Evolutionary conservation across 2,888 invertebrate species (phyloP).

Genomic region (Eupithecia inturbata): DNA sequence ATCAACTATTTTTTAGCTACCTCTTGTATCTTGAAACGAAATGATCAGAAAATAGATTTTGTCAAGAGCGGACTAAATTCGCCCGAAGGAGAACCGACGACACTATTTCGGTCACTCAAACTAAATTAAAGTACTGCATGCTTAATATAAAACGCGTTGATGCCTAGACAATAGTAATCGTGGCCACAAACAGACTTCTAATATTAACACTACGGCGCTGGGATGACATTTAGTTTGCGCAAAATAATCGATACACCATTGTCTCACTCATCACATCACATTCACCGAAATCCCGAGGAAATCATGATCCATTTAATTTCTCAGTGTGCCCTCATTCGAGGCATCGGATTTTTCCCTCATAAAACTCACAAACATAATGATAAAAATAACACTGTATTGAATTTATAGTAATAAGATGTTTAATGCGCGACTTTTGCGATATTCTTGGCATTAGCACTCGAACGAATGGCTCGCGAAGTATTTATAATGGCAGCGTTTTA

Average conservation of each 20-base stretch:
- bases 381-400: slow-evolving; percentile 72
- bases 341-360: slow-evolving; percentile 44
- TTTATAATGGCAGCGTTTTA: slow-evolving; percentile 62
- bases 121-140: slow-evolving; percentile 76
- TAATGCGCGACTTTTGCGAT: slow-evolving; percentile 77
- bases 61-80: slow-evolving; percentile 66
- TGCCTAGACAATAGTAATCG: slow-evolving; percentile 82
- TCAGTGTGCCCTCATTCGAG: slow-evolving; percentile 46
- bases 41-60: slow-evolving; percentile 68
- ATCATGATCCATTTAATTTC: slow-evolving; percentile 58
- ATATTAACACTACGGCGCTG: slow-evolving; percentile 82
- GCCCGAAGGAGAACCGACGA: slow-evolving; percentile 66
- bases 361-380: slow-evolving; percentile 52
- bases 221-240: slow-evolving; percentile 83
- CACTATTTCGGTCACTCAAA: slow-evolving; percentile 79
- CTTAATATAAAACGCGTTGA: slow-evolving; percentile 82
- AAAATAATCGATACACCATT: slow-evolving; percentile 85
- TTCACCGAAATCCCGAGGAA: slow-evolving; percentile 74
- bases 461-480: slow-evolving; percentile 66
- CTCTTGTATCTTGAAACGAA: slow-evolving; percentile 51
- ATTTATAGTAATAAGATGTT: slow-evolving; percentile 69
- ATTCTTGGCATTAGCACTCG: slow-evolving; percentile 78
- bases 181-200: slow-evolving; percentile 82
- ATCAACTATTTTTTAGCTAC: slow-evolving; percentile 19
- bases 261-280: slow-evolving; percentile 82